Evolutionary conservation across 2,888 invertebrate species (phyloP), one percentile per base, ranked within the genome.

Genomic region (Platycnemis pennipes): DNA sequence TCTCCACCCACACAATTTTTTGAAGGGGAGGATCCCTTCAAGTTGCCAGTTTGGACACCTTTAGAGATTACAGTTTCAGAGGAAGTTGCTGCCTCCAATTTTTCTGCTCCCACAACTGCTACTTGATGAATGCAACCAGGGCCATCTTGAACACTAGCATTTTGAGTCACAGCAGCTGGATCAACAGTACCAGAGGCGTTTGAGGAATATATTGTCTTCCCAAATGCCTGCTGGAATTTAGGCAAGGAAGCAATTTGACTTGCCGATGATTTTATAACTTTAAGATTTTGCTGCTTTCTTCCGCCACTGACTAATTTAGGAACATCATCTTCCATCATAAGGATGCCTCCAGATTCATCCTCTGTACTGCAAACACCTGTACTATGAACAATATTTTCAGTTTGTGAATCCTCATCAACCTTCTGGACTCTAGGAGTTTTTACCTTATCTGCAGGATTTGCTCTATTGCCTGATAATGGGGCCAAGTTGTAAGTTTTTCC

Each of bases 171-270:
- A 42, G 49, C 77, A 26, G 89, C 31, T 37, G 86, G 31, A 2
- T 95, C 95, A 11, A 46, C 94, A 46, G 56, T 45, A 46, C 87
- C 42, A 49, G 94, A 88, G 37, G 94, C n/a, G 13, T 94, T 89
- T 49, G 94, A 94, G 22, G 94, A 94, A 86, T 96, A 98, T 88
- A 98, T 97, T 88, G 98, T 97, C 96, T 98, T 98, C 0, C 98
- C 98, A 96, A 98, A 98, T 0, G 98, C 98, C 96, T 98, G 98
- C 96, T 98, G 98, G 96, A 98, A 98, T 96, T 98, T 98, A 4
- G 98, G 98, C 94, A 98, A 96, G 94, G 69, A 56, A 49, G 91
- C 53, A 46, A 88, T 37, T 46, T 94, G 53, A 91, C 77, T 88
- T 88, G 56, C n/a, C 42, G 56, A 88, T 56, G 53, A 42, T 42